A percentile compares a stretch with the other conserved stretches of the same genome.
Conservation (phyloP, 2,888 invertebrate species). For the Caenorhabditis drosophilae region DNA sequence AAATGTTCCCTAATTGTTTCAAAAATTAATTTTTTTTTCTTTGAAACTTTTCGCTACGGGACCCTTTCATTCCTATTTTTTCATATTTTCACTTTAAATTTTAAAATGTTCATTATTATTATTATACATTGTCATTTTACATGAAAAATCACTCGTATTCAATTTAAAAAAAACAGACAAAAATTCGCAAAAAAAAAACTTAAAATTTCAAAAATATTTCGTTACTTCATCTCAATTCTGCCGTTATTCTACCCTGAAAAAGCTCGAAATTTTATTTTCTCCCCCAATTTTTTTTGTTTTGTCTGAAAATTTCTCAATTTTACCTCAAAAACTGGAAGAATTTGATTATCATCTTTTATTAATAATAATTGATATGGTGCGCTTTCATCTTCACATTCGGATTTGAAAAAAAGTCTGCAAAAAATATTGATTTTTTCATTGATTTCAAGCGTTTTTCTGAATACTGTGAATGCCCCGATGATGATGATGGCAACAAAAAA, state of each 20-base stretch:
- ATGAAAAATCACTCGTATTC: neutral
- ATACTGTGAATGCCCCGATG: slow-evolving; percentile 52
- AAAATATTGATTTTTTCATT: neutral
- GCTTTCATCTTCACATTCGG: slow-evolving; percentile 52
- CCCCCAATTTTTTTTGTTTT: slow-evolving; percentile 1
- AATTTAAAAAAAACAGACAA: neutral
- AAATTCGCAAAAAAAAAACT: neutral
- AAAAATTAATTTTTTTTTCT: too few relatives aligned
- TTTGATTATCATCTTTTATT: slow-evolving; percentile 44
- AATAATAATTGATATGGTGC: slow-evolving; percentile 55
- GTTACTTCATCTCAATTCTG: slow-evolving; percentile 16
- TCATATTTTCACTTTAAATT: slow-evolving; percentile 1
- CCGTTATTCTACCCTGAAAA: slow-evolving; percentile 29
- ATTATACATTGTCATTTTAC: neutral
- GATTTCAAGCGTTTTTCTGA: neutral
- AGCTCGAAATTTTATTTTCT: neutral
- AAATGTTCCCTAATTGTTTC: slow-evolving; percentile 23
- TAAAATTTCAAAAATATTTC: neutral
- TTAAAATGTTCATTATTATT: neutral
- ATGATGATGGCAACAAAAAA: slow-evolving; percentile 47
- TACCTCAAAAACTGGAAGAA: slow-evolving; percentile 50
- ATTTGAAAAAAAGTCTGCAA: slow-evolving; percentile 58
- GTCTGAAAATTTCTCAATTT: neutral
- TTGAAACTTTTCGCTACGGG: neutral
- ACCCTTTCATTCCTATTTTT: neutral